Base-by-base conservation (phyloP, 2,797 vertebrate genomes). In the Apogon hyalosoma region DNA sequence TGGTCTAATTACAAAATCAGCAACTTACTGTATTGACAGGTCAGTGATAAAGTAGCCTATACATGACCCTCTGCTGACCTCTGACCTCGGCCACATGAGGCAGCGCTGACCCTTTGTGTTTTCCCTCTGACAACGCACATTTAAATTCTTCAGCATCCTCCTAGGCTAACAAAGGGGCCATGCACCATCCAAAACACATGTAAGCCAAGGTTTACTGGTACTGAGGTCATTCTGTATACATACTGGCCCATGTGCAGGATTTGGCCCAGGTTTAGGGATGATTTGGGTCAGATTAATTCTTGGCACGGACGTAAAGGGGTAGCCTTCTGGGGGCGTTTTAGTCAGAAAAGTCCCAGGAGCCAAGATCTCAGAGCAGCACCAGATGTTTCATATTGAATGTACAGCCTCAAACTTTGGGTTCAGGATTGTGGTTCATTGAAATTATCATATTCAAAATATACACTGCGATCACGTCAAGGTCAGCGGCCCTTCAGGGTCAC, bases 381-480 rank as follows among this genome's bases (percentile, higher is more conserved):
- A 92, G 87, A 91, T 92, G 90, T 90, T 88, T 75, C 10, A 58
- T 67, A 69, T 76, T 75, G 75, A 55, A 69, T 56, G 63, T 53
- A 48, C 43, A 77, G 59, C 82, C 65, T 70, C 59, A 75, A 66
- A 75, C 62, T 40, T 83, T 57, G 51, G 52, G 70, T 65, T 75
- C 54, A 68, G 51, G 55, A 63, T 57, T 83, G 79, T 46, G 84
- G 72, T 85, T 79, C 56, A 40, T 21, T 86, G 75, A 88, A 85
- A 88, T 90, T 75, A 90, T 86, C 81, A 84, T 87, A 82, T 88
- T 88, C 69, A 88, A 90, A 91, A 89, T 84, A 89, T 80, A 84
- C 75, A 84, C 42, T n/a, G 54, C 64, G 86, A 88, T 90, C 78
- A 73, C 45, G 18, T 70, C 50, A 65, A 80, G 82, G 80, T 72